These are phyloP conservation scores for Smutsia temminckii DNA, from an alignment of 2,797 vertebrate species.

Conservation along the genomic window DNA sequence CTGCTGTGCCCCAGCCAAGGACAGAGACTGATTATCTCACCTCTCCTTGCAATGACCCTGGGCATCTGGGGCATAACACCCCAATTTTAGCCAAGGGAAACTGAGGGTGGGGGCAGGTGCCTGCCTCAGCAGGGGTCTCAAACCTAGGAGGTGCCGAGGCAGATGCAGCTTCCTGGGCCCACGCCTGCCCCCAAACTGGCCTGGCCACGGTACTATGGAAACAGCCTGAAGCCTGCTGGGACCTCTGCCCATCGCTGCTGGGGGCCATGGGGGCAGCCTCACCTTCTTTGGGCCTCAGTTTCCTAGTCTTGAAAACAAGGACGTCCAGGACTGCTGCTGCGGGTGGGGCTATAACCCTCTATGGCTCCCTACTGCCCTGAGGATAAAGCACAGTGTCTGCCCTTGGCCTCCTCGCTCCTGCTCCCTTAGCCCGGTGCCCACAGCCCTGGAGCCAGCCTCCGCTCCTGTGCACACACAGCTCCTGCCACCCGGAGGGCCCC, in stretches of 20 bases:
- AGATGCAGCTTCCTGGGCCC: not conserved
- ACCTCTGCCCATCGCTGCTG: not conserved
- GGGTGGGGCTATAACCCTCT: not conserved
- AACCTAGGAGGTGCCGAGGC: not conserved
- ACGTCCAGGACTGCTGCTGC: not conserved
- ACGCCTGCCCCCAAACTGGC: too few relatives aligned
- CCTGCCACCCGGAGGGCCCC: not conserved
- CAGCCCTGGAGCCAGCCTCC: not conserved
- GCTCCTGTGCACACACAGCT: not conserved
- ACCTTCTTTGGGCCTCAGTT: not conserved
- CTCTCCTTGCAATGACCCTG: not conserved
- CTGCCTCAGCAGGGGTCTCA: not conserved
- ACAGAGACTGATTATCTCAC: not conserved
- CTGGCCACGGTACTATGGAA: not conserved
- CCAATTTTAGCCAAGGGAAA: not conserved
- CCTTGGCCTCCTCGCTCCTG: fast-evolving
- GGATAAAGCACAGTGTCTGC: not conserved
- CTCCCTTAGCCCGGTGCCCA: not conserved
- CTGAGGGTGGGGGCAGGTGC: too few relatives aligned
- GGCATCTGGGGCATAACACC: not conserved
- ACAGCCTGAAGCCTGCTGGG: not conserved
- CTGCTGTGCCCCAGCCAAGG: not conserved
- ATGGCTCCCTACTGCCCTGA: not conserved
- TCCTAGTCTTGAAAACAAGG: not conserved
- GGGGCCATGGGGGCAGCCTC: not conserved